Evolutionary conservation across 2,113 vertebrate species (phyloP).

Genomic region (Nanorana parkeri): DNA sequence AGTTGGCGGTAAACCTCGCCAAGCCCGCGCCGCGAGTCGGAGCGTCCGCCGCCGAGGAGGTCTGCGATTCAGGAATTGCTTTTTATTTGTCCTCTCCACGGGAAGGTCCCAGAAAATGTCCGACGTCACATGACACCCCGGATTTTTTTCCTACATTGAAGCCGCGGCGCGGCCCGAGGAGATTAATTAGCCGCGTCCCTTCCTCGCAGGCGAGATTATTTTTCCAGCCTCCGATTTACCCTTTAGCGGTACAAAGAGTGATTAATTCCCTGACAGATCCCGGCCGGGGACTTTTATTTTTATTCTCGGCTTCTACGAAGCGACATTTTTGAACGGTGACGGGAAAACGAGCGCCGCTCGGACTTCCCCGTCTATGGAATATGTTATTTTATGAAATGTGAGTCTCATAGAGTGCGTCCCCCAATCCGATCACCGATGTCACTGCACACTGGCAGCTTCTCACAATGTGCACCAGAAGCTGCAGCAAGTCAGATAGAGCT

Average conservation of each 20-base stretch:
- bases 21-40: too few relatives aligned
- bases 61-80: too few relatives aligned
- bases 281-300: not conserved
- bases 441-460: too few relatives aligned
- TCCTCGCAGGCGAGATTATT: not conserved
- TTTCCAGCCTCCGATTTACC: not conserved
- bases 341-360: not conserved
- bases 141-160: not conserved
- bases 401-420: not conserved
- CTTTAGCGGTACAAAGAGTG: conserved; percentile 1
- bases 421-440: too few relatives aligned
- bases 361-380: not conserved
- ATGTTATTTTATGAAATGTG: conserved; percentile 1
- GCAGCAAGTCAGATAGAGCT: too few relatives aligned
- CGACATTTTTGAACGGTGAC: conserved; percentile 10
- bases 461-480: too few relatives aligned
- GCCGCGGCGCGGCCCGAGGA: too few relatives aligned
- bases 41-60: too few relatives aligned
- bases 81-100: too few relatives aligned
- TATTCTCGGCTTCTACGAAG: not conserved
- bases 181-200: not conserved
- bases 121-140: not conserved
- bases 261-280: conserved; percentile 38
- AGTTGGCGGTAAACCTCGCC: too few relatives aligned
- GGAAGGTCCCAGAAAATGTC: not conserved